Percentiles rank a stretch among this genome's conserved stretches.
phyloP scores from a whole-genome alignment of 2,888 invertebrate genomes.

The Ectemnius continuus region DNA sequence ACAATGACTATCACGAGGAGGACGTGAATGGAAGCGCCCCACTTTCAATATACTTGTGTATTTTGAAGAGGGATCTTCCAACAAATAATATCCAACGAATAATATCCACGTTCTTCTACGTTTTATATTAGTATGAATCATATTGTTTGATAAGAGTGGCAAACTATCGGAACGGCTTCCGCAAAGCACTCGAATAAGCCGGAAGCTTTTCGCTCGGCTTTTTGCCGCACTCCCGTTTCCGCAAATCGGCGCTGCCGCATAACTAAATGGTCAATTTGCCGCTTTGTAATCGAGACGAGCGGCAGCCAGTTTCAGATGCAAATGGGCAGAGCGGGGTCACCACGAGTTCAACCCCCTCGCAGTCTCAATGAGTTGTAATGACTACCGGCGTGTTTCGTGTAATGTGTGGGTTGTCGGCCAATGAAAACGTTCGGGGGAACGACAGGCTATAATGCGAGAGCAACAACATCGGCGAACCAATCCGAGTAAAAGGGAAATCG shows the following conservation, averaged over 20 bases:
- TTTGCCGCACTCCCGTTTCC: conserved; percentile 17
- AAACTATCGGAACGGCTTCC: background rate
- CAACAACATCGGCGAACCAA: too few species aligned
- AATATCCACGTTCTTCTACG: too few species aligned
- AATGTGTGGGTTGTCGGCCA: too few species aligned
- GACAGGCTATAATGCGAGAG: too few species aligned
- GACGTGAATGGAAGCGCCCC: background rate
- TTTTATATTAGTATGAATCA: too few species aligned
- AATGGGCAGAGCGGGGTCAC: background rate
- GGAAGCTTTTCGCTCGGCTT: conserved; percentile 19
- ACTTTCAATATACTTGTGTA: too few species aligned
- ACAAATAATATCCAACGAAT: too few species aligned
- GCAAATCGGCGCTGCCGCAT: conserved; percentile 22
- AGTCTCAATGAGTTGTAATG: too few species aligned
- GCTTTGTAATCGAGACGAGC: conserved; percentile 9
- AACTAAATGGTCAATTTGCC: conserved; percentile 39
- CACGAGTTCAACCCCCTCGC: background rate
- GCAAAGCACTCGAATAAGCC: conserved; percentile 4
- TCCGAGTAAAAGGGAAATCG: too few species aligned
- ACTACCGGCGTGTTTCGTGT: too few species aligned
- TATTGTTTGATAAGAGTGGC: background rate
- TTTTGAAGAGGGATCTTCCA: too few species aligned
- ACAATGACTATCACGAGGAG: background rate
- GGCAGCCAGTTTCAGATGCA: conserved; percentile 1
- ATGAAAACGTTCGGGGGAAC: too few species aligned